These are phyloP conservation scores for Gryllus longicercus DNA, from an alignment of 2,888 invertebrate species.

Conservation along the genomic window DNA sequence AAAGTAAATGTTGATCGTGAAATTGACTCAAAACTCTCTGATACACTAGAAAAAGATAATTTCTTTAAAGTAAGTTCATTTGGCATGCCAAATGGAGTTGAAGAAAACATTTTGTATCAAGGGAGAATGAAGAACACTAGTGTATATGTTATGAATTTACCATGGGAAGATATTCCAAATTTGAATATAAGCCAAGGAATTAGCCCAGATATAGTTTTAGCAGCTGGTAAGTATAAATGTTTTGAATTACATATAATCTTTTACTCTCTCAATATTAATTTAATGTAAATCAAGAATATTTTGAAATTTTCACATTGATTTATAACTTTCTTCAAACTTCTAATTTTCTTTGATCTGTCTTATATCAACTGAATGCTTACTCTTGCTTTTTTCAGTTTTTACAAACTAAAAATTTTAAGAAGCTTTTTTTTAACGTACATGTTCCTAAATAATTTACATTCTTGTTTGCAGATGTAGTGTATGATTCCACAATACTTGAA, in stretches of 20 bases:
- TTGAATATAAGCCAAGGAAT: conserved; percentile 17
- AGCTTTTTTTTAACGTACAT: neutral
- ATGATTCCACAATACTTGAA: conserved; percentile 29
- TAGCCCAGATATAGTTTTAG: conserved; percentile 33
- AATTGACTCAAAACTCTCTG: neutral
- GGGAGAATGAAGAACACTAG: conserved; percentile 23
- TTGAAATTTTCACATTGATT: neutral
- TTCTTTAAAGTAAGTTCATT: neutral
- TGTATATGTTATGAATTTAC: conserved; percentile 30
- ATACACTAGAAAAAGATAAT: neutral
- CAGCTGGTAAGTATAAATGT: conserved; percentile 30
- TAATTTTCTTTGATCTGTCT: neutral
- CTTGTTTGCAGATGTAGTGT: conserved; percentile 34
- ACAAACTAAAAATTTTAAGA: neutral
- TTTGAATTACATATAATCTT: neutral
- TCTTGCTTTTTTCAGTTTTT: neutral
- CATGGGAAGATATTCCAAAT: conserved; percentile 32
- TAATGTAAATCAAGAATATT: neutral
- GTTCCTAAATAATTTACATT: neutral
- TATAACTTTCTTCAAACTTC: neutral
- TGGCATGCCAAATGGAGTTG: neutral
- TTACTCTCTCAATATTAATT: neutral
- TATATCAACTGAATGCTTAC: neutral
- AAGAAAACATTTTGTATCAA: conserved; percentile 1
- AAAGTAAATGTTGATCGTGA: conserved; percentile 50